Percentiles rank a stretch among this genome's conserved stretches.
These are phyloP conservation scores for Rhagonycha fulva DNA, from an alignment of 2,888 invertebrate genomes.

Conservation along the genomic window DNA sequence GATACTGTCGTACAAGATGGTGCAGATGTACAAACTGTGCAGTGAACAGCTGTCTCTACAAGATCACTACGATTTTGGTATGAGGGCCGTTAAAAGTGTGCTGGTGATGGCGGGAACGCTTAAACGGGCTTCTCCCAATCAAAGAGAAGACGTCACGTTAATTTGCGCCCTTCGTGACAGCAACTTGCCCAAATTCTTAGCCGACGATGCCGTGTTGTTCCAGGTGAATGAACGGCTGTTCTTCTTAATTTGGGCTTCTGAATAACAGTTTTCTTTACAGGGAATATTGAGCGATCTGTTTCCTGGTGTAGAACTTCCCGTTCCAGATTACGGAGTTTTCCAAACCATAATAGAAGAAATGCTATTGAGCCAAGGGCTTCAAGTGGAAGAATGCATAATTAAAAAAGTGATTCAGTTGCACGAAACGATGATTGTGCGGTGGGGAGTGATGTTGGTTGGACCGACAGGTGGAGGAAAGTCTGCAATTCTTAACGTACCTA, in stretches of 20 bases:
- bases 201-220: slow-evolving; percentile 83
- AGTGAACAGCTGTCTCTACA: slow-evolving; percentile 91
- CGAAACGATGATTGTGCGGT: slow-evolving; percentile 89
- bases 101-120: slow-evolving; percentile 90
- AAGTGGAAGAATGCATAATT: slow-evolving; percentile 69
- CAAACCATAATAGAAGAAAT: slow-evolving; percentile 65
- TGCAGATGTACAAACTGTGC: slow-evolving; percentile 89
- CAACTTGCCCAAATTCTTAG: slow-evolving; percentile 87
- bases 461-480: slow-evolving; percentile 89
- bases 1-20: slow-evolving; percentile 87
- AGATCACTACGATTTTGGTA: slow-evolving; percentile 91
- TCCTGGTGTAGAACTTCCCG: slow-evolving; percentile 79
- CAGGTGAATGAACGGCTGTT: slow-evolving; percentile 57
- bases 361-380: slow-evolving; percentile 64
- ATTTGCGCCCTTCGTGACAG: slow-evolving; percentile 87
- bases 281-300: slow-evolving; percentile 90
- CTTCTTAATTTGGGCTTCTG: not conserved
- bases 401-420: slow-evolving; percentile 82
- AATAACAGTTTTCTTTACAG: slow-evolving; percentile 45
- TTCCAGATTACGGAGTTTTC: slow-evolving; percentile 78
- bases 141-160: slow-evolving; percentile 81
- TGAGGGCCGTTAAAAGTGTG: slow-evolving; percentile 93
- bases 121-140: slow-evolving; percentile 83
- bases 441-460: slow-evolving; percentile 92
- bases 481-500: slow-evolving; percentile 69